phyloP scores from a whole-genome alignment of 2,888 invertebrate species.

The Drosophila falleni region DNA sequence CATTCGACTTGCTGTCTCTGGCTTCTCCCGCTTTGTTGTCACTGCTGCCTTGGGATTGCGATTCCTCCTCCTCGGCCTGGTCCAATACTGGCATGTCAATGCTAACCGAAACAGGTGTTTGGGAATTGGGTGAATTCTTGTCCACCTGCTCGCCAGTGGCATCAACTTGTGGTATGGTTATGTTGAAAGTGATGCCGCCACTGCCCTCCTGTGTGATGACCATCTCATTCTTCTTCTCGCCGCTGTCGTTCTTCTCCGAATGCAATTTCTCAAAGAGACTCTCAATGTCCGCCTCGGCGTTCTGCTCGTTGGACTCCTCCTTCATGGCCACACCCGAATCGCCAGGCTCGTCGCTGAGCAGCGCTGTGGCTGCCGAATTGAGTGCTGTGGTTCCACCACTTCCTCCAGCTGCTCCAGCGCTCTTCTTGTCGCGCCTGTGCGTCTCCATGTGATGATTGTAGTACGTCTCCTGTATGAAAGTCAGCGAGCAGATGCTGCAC shows the following conservation, averaged over 20 bases:
- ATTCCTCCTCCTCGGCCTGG: constrained; percentile 83
- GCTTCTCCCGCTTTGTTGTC: constrained; percentile 60
- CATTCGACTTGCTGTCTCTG: constrained; percentile 57
- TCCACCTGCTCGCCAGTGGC: constrained; percentile 65
- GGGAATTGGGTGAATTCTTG: constrained; percentile 68
- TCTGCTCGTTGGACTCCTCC: constrained; percentile 63
- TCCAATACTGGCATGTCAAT: constrained; percentile 86
- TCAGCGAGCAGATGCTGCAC: constrained; percentile 85
- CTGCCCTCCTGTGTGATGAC: constrained; percentile 85
- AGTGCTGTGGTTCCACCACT: constrained; percentile 60
- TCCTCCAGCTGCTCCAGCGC: constrained; percentile 39
- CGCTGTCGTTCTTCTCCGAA: constrained; percentile 84
- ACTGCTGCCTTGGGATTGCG: constrained; percentile 68
- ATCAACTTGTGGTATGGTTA: constrained; percentile 85
- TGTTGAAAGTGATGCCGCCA: constrained; percentile 85
- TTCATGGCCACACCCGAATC: constrained; percentile 46
- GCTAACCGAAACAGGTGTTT: constrained; percentile 83
- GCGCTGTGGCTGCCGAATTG: constrained; percentile 77
- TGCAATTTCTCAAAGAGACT: constrained; percentile 86
- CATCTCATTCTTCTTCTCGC: constrained; percentile 78
- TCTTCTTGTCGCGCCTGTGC: constrained; percentile 83
- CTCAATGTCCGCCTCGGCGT: constrained; percentile 84
- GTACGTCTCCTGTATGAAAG: constrained; percentile 85
- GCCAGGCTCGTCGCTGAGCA: constrained; percentile 76
- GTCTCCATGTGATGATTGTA: constrained; percentile 86